phyloP scores from a whole-genome alignment of 2,113 vertebrate genomes.

The Oncorhynchus gorbuscha region DNA sequence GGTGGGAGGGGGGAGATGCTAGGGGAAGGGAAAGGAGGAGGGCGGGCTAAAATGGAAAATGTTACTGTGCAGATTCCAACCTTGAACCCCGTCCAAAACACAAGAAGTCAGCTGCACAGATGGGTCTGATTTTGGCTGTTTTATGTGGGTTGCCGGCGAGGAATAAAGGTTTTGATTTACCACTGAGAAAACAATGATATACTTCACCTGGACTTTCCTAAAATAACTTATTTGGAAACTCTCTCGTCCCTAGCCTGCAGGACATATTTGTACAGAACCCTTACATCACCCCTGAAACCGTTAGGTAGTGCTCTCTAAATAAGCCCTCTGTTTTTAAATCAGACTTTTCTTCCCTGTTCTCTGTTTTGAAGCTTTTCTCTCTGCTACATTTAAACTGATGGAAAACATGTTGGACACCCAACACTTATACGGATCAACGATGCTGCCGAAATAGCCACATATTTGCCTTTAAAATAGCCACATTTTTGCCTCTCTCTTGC shows the following conservation, averaged over 20 bases:
- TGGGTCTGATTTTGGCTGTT: constrained; percentile 20
- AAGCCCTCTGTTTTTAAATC: constrained; percentile 34
- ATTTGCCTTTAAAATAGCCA: constrained; percentile 13
- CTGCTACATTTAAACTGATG: constrained; percentile 30
- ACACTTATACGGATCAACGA: constrained; percentile 20
- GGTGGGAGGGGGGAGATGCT: background rate
- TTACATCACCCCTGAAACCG: constrained; percentile 61
- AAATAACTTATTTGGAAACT: constrained; percentile 32
- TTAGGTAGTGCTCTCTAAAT: constrained; percentile 35
- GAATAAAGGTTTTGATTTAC: constrained; percentile 31
- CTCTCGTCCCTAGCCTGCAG: constrained; percentile 22
- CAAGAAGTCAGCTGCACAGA: constrained; percentile 22
- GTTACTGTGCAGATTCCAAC: constrained; percentile 11
- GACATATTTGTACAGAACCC: constrained; percentile 46
- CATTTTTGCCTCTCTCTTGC: constrained; percentile 6
- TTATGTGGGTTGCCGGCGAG: background rate
- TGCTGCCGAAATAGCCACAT: constrained; percentile 20
- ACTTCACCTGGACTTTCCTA: constrained; percentile 33
- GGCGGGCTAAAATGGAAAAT: constrained; percentile 31
- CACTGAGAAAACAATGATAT: constrained; percentile 12
- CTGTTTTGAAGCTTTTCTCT: constrained; percentile 16
- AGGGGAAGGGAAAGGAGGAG: background rate
- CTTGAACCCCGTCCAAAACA: constrained; percentile 21
- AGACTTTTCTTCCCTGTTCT: constrained; percentile 35
- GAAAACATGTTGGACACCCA: constrained; percentile 37